Conservation (phyloP, 2,888 invertebrate species). For the Drosophila paranaensis region DNA sequence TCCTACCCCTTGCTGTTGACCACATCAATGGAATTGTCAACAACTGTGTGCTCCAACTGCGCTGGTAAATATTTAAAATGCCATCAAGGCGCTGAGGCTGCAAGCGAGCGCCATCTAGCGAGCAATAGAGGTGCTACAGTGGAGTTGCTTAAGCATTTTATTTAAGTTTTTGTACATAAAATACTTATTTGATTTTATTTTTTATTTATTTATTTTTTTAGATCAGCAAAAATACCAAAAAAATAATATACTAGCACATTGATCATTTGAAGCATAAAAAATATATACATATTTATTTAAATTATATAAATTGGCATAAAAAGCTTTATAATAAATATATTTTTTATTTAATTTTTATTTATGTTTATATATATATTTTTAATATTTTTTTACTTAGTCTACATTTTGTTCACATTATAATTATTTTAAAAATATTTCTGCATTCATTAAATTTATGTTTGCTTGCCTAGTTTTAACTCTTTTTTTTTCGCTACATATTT, state of each 20-base stretch:
- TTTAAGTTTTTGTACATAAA: background rate
- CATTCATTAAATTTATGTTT: background rate
- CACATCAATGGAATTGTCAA: slow-evolving; percentile 48
- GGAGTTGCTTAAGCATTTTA: background rate
- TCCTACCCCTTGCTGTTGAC: slow-evolving; percentile 10
- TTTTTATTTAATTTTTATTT: background rate
- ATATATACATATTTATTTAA: slow-evolving; percentile 1
- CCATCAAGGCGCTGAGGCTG: slow-evolving; percentile 19
- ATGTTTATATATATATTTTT: background rate
- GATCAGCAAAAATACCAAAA: slow-evolving; percentile 50
- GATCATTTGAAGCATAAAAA: slow-evolving; percentile 12
- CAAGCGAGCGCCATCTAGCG: slow-evolving; percentile 2
- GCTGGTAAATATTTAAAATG: slow-evolving; percentile 72
- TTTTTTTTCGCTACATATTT: slow-evolving; percentile 17
- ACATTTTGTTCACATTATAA: background rate
- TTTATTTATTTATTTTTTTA: slow-evolving; percentile 37
- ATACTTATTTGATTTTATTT: slow-evolving; percentile 9
- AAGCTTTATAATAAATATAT: slow-evolving; percentile 29
- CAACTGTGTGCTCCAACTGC: slow-evolving; percentile 29
- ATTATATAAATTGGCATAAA: slow-evolving; percentile 23
- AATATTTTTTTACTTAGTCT: background rate
- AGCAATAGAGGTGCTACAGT: background rate
- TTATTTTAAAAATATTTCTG: background rate
- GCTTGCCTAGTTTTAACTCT: background rate
- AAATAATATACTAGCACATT: slow-evolving; percentile 11